Evolutionary conservation across 2,113 vertebrate species (phyloP), one percentile per base, ranked within the genome.

Genomic region (Rhinolophus sinicus): DNA sequence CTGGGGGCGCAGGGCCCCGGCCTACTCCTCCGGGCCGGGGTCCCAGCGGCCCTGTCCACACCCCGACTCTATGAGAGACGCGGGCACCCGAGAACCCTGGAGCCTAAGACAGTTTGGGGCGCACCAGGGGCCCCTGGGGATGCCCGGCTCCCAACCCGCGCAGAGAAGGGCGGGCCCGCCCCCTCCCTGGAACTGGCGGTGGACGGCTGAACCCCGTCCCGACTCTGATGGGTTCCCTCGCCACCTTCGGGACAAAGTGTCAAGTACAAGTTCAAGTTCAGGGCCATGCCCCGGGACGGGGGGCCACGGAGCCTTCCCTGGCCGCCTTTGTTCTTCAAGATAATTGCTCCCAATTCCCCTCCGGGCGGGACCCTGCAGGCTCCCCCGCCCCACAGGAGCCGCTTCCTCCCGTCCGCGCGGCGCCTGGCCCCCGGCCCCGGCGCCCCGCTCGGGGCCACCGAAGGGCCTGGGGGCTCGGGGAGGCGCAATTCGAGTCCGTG

Each of bases 251-350:
- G 97, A 98, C 98, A 97, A 96, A 98, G 98, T 98, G 97, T 98
- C 98, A 98, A 98, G 98, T 98, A 97, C 98, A 98, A 98, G 98
- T 99, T 98, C 99, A 99, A 98, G 98, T 98, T 98, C 98, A 98
- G 96, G 98, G 96, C 96, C 98, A 97, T 97, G 96, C 97, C 97
- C 90, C 80, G 90, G 97, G 97, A 98, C 95, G 97, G 97, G 97
- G 95, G 97, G 97, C 97, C 93, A 97, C 97, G 56, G 95, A 95
- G 98, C 97, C 91, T 98, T 98, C 96, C 98, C 97, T 95, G 52
- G 97, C 97, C 76, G 97, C 97, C 98, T 98, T 99, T 99, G 99
- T 99, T 98, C 98, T 98, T 97, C 73, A 33, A 95, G 98, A 98
- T 98, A 98, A 98, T 98, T 98, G 97, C 94, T 98, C 98, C 98